These are phyloP conservation scores for Macaca mulatta DNA, from an alignment of 2,113 vertebrate species.

Conservation along the genomic window DNA sequence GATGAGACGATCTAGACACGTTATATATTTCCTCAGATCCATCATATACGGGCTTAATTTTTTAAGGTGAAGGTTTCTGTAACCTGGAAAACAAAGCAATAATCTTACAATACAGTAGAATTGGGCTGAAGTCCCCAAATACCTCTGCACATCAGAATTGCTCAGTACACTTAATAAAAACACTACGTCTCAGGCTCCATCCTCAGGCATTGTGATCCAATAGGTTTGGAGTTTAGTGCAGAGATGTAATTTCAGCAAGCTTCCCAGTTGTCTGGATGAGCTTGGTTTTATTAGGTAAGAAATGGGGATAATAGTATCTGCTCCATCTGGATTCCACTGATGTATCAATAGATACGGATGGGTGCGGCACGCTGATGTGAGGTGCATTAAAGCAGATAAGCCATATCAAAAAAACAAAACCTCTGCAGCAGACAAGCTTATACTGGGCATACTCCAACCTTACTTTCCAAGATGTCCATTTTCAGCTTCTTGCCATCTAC, in stretches of 20 bases:
- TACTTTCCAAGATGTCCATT: neutral
- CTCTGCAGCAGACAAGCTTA: neutral
- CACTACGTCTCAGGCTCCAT: neutral
- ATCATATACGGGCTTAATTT: neutral
- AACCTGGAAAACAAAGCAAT: neutral
- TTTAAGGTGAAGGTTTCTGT: neutral
- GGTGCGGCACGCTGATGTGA: neutral
- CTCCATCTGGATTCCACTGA: neutral
- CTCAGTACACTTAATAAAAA: neutral
- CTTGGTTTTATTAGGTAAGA: neutral
- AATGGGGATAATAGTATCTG: neutral
- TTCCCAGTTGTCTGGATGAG: neutral
- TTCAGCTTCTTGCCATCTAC: neutral
- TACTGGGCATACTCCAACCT: neutral
- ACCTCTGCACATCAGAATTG: neutral
- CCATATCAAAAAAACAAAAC: neutral
- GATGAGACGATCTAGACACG: neutral
- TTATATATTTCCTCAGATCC: neutral
- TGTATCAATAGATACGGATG: neutral
- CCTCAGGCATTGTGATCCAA: neutral
- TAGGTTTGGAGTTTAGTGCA: neutral
- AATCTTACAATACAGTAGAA: neutral
- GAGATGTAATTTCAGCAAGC: neutral
- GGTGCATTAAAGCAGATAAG: neutral
- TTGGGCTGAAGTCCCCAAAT: neutral